Percentiles rank a stretch among this genome's conserved stretches.
Evolutionary conservation across 1,140 invertebrate species (phyloP).

Genomic region (Hyles vespertilio): DNA sequence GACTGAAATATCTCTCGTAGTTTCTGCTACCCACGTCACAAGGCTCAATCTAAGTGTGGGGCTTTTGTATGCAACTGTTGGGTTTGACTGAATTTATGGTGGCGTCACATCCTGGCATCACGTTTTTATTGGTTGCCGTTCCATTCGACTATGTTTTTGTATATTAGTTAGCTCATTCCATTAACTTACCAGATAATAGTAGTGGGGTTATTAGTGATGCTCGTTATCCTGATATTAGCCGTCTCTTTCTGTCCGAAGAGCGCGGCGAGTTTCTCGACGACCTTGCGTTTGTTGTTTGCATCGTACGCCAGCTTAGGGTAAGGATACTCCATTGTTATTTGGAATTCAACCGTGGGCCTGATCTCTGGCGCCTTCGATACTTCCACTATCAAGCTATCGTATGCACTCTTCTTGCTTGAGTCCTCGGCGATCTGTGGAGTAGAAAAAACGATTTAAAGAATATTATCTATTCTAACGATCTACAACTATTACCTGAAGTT

Average conservation of each 20-base stretch:
- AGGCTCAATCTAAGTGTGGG: too few species aligned
- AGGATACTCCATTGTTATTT: slow-evolving; percentile 85
- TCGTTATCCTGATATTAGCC: slow-evolving; percentile 82
- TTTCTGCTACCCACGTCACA: too few species aligned
- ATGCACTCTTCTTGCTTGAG: slow-evolving; percentile 81
- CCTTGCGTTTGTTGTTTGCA: slow-evolving; percentile 82
- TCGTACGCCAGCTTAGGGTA: slow-evolving; percentile 84
- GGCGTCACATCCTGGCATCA: too few species aligned
- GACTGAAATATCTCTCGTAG: too few species aligned
- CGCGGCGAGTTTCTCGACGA: slow-evolving; percentile 85
- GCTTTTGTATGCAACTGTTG: too few species aligned
- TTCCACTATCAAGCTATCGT: slow-evolving; percentile 87
- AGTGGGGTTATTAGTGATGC: slow-evolving; percentile 78
- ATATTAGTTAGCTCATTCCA: too few species aligned
- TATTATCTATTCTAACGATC: too few species aligned
- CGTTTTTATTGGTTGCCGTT: too few species aligned
- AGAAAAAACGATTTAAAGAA: too few species aligned
- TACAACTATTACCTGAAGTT: neutral
- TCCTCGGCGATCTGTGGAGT: slow-evolving; percentile 78
- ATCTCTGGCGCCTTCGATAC: slow-evolving; percentile 78
- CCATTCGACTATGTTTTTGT: too few species aligned
- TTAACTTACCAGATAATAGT: slow-evolving; percentile 82
- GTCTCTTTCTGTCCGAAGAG: slow-evolving; percentile 87
- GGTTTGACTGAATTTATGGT: too few species aligned
- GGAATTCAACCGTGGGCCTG: slow-evolving; percentile 80